Evolutionary conservation across 2,888 invertebrate genomes (phyloP).

Genomic region (Oligia latruncula): DNA sequence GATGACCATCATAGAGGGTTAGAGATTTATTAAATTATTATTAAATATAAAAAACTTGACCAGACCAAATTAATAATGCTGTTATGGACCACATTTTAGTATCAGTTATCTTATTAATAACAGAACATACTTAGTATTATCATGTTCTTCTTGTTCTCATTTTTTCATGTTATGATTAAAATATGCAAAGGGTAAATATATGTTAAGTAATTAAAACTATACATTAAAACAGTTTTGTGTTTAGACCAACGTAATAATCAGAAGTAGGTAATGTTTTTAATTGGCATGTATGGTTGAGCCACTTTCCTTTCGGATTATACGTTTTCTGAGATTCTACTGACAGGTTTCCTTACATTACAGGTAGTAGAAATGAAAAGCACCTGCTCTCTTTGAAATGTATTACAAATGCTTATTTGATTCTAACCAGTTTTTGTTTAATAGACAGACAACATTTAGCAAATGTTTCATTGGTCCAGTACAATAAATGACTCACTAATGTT

Average conservation of each 20-base stretch:
- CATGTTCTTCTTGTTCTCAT: constrained; percentile 3
- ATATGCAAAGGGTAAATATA: background rate
- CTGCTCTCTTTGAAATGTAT: background rate
- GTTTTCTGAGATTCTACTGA: background rate
- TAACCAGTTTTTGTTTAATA: background rate
- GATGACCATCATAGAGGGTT: background rate
- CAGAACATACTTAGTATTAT: background rate
- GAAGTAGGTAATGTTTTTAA: background rate
- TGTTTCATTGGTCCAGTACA: background rate
- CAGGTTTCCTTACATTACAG: background rate
- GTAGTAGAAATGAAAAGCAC: background rate
- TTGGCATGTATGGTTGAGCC: background rate
- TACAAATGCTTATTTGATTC: background rate
- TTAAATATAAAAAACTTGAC: background rate
- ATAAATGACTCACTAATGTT: background rate
- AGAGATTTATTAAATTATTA: background rate
- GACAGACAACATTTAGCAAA: too few relatives aligned
- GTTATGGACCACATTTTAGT: background rate
- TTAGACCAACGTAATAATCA: background rate
- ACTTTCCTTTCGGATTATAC: background rate
- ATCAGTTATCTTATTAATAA: background rate
- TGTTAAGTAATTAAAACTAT: background rate
- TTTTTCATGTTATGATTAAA: background rate
- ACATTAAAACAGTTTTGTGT: background rate
- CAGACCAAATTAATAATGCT: background rate